phyloP scores from a whole-genome alignment of 2,888 invertebrate genomes.

The Adelognathus sp. region DNA sequence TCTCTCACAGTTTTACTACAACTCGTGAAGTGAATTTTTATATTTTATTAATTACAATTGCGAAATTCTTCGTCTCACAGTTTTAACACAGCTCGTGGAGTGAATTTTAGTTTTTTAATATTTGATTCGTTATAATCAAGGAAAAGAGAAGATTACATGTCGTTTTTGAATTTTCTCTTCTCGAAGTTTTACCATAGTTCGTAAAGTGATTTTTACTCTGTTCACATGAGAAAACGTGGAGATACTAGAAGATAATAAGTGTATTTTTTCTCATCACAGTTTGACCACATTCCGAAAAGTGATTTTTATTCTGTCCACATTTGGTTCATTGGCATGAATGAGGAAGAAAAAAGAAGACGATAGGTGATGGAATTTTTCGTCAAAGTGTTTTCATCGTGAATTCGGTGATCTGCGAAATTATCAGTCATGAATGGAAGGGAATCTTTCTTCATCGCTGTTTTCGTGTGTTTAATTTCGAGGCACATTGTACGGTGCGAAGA shows the following conservation, averaged over 20 bases:
- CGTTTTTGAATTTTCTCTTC: neutral
- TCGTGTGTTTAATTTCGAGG: neutral
- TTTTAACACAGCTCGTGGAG: neutral
- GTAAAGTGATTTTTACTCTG: too few species aligned
- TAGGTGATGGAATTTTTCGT: neutral
- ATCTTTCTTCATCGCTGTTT: neutral
- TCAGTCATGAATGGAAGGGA: slow-evolving; percentile 22
- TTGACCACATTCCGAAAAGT: too few species aligned
- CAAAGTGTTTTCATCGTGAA: neutral
- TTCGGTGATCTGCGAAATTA: neutral
- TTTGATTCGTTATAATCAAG: too few species aligned
- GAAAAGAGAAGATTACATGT: too few species aligned
- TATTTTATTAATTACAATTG: neutral
- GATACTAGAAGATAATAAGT: too few species aligned
- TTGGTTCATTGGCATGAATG: neutral
- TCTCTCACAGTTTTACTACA: neutral
- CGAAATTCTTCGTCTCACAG: neutral
- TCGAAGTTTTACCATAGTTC: neutral
- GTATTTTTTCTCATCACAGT: too few species aligned
- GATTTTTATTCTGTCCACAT: neutral
- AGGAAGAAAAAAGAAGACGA: neutral
- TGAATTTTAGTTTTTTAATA: too few species aligned
- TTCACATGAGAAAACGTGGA: too few species aligned
- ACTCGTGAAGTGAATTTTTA: neutral
- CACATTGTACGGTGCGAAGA: slow-evolving; percentile 17